A percentile compares a stretch with the other conserved stretches of the same genome.
These are phyloP conservation scores for Noctua pronuba DNA, from an alignment of 2,888 invertebrate species.

Conservation along the genomic window DNA sequence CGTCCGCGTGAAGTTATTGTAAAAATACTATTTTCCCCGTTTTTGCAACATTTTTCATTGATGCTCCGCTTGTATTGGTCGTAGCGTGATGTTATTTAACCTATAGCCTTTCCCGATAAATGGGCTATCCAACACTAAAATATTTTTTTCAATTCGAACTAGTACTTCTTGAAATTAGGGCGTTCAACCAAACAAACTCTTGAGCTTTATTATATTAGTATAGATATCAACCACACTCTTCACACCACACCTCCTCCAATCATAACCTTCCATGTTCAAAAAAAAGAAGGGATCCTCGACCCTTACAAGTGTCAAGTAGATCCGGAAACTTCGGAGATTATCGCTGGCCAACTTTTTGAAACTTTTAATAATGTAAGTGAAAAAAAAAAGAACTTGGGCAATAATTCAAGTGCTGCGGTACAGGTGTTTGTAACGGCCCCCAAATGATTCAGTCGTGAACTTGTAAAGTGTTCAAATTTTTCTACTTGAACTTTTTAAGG, in stretches of 20 bases:
- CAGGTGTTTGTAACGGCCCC: conserved; percentile 73
- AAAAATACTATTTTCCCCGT: no score
- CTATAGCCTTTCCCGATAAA: no score
- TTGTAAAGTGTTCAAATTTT: conserved; percentile 72
- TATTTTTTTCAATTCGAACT: no score
- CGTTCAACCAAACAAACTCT: no score
- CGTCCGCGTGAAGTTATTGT: no score
- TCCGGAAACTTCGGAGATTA: conserved; percentile 64
- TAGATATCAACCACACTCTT: not conserved
- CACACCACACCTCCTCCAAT: not conserved
- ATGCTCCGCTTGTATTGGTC: no score
- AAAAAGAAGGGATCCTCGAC: conserved; percentile 23
- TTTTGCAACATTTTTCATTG: no score
- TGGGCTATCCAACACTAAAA: no score
- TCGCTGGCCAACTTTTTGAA: conserved; percentile 65
- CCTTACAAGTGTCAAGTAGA: conserved; percentile 56
- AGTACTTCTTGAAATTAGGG: no score
- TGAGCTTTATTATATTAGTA: no score
- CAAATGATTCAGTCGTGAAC: conserved; percentile 72
- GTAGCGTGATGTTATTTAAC: no score
- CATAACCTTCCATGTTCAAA: conserved; percentile 21
- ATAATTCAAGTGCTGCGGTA: conserved; percentile 72
- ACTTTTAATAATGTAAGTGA: conserved; percentile 75
- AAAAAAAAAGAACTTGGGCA: conserved; percentile 70
- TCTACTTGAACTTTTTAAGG: conserved; percentile 64